These are phyloP conservation scores for Cyphomyrmex costatus DNA, from an alignment of 1,140 invertebrate species.

Conservation along the genomic window DNA sequence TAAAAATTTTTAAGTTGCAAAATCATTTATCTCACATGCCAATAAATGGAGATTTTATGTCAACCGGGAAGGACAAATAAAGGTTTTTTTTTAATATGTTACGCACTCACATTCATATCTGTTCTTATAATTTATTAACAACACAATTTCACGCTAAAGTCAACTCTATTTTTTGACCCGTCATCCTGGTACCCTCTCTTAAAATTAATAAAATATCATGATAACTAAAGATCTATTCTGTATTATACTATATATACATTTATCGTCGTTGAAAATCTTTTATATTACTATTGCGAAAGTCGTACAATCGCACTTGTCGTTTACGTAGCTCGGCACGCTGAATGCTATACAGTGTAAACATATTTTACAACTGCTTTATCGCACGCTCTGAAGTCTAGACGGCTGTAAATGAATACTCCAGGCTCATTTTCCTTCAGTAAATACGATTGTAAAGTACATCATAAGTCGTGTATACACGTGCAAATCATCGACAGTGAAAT, in stretches of 20 bases:
- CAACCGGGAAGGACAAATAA: too few relatives aligned
- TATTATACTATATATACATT: neutral
- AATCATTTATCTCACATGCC: too few relatives aligned
- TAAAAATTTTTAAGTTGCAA: too few relatives aligned
- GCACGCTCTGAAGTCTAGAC: neutral
- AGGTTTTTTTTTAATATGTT: too few relatives aligned
- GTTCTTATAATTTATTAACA: too few relatives aligned
- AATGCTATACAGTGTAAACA: conserved; percentile 25
- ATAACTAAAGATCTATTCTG: too few relatives aligned
- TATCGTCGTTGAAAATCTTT: conserved; percentile 14
- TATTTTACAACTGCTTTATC: conserved; percentile 49
- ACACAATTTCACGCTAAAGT: too few relatives aligned
- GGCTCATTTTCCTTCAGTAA: conserved; percentile 36
- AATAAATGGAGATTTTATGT: too few relatives aligned
- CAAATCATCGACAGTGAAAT: neutral
- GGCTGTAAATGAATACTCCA: conserved; percentile 26
- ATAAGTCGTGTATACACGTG: neutral
- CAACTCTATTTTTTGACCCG: too few relatives aligned
- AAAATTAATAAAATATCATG: too few relatives aligned
- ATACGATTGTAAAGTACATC: conserved; percentile 37
- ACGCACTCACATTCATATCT: too few relatives aligned
- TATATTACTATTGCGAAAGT: conserved; percentile 35
- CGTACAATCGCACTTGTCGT: neutral
- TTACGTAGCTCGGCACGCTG: neutral
- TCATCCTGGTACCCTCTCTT: too few relatives aligned